Conservation (phyloP, 2,113 vertebrate genomes). For the Nothoprocta pentlandii region DNA sequence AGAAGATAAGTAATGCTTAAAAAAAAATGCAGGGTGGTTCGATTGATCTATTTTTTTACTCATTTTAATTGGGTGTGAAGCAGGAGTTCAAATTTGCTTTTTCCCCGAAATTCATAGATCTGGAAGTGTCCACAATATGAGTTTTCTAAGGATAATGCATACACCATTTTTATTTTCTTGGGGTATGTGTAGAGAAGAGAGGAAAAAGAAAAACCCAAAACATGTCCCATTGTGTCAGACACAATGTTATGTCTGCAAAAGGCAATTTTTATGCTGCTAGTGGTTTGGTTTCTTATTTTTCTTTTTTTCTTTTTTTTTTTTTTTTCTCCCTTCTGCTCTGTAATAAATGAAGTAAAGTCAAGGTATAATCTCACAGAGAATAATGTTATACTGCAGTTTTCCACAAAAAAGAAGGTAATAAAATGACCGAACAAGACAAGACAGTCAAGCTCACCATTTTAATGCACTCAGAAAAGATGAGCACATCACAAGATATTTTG, state of each 20-base stretch:
- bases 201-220: not conserved
- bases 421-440: constrained; percentile 15
- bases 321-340: not conserved
- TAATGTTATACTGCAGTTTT: not conserved
- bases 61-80: not conserved
- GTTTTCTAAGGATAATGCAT: not conserved
- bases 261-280: not conserved
- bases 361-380: constrained; percentile 28
- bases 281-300: not conserved
- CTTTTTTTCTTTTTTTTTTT: not conserved
- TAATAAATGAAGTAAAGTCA: constrained; percentile 46
- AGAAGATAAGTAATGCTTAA: not conserved
- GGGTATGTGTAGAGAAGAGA: no score
- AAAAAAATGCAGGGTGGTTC: not conserved
- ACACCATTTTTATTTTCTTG: not conserved
- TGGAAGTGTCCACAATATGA: not conserved
- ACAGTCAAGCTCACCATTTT: not conserved
- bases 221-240: not conserved
- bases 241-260: not conserved
- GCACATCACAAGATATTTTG: not conserved
- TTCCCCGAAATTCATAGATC: not conserved
- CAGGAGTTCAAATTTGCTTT: not conserved
- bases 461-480: constrained; percentile 22
- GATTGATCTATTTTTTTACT: not conserved
- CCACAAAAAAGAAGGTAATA: not conserved